phyloP scores from a whole-genome alignment of 2,113 vertebrate genomes.

The Petaurus breviceps region DNA sequence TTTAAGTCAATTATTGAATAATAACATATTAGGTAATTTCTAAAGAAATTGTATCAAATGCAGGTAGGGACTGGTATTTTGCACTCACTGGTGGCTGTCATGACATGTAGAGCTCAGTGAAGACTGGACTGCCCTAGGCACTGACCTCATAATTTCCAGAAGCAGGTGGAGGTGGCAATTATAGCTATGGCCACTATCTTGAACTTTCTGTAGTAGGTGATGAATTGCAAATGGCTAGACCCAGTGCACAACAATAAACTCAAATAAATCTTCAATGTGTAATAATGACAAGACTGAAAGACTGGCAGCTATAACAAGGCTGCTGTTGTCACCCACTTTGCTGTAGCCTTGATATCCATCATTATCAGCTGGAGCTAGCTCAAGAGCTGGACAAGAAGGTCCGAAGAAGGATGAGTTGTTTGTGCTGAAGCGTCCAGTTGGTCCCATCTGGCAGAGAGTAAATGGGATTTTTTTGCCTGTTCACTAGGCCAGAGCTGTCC shows the following conservation, averaged over 20 bases:
- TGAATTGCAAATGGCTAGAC: constrained; percentile 94
- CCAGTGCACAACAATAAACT: constrained; percentile 90
- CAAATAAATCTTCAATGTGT: constrained; percentile 95
- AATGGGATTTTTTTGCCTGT: constrained; percentile 90
- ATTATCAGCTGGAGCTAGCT: constrained; percentile 90
- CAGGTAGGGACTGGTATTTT: constrained; percentile 28
- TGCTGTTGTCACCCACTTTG: constrained; percentile 91
- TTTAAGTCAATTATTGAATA: constrained; percentile 18
- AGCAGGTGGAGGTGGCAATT: constrained; percentile 93
- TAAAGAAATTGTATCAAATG: constrained; percentile 10
- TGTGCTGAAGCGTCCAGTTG: constrained; percentile 91
- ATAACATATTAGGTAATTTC: background rate
- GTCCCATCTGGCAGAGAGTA: constrained; percentile 93
- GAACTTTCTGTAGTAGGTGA: constrained; percentile 90
- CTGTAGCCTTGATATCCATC: constrained; percentile 91
- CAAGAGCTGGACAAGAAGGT: constrained; percentile 90
- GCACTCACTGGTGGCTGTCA: constrained; percentile 19
- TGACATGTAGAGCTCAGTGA: constrained; percentile 72
- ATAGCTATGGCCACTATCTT: constrained; percentile 87
- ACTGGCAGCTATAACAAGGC: constrained; percentile 96
- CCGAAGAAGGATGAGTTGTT: constrained; percentile 94
- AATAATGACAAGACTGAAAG: constrained; percentile 93
- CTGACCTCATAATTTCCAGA: constrained; percentile 91
- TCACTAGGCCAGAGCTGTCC: constrained; percentile 88
- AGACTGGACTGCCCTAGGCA: constrained; percentile 82